Evolutionary conservation across 2,888 invertebrate species (phyloP).

Genomic region (Lochmaea crataegi): DNA sequence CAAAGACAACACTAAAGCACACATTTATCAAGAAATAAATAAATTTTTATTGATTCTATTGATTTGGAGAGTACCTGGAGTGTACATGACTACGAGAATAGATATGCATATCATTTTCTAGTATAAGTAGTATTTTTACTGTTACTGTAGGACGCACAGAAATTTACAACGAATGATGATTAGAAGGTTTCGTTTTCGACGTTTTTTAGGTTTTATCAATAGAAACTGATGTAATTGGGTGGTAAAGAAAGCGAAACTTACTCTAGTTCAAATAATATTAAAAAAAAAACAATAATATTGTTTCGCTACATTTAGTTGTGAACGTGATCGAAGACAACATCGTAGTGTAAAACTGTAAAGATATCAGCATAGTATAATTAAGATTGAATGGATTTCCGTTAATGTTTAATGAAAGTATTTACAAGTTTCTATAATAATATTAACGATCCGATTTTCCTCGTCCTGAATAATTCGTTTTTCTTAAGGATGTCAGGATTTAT

Average conservation of each 20-base stretch:
- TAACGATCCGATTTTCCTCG: constrained; percentile 19
- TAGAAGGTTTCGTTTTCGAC: not conserved
- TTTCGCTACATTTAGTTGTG: not conserved
- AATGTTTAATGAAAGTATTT: constrained; percentile 22
- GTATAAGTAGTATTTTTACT: too few species aligned
- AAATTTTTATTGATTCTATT: constrained; percentile 18
- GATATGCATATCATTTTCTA: constrained; percentile 22
- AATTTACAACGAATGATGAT: too few species aligned
- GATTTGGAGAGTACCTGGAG: constrained; percentile 1
- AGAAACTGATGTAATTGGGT: not conserved
- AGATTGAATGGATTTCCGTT: constrained; percentile 12
- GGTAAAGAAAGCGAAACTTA: not conserved
- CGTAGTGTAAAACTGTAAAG: not conserved
- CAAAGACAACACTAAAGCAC: too few species aligned
- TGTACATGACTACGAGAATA: not conserved
- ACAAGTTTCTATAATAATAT: constrained; percentile 12
- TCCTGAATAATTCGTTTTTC: constrained; percentile 19
- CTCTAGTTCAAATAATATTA: not conserved
- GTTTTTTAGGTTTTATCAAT: not conserved
- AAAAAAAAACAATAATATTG: not conserved
- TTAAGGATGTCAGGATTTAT: constrained; percentile 9
- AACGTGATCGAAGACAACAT: not conserved
- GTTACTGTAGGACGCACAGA: not conserved
- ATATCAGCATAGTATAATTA: not conserved
- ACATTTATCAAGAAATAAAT: too few species aligned